Evolutionary conservation across 2,113 vertebrate genomes (phyloP).

Genomic region (Electrona antarctica): DNA sequence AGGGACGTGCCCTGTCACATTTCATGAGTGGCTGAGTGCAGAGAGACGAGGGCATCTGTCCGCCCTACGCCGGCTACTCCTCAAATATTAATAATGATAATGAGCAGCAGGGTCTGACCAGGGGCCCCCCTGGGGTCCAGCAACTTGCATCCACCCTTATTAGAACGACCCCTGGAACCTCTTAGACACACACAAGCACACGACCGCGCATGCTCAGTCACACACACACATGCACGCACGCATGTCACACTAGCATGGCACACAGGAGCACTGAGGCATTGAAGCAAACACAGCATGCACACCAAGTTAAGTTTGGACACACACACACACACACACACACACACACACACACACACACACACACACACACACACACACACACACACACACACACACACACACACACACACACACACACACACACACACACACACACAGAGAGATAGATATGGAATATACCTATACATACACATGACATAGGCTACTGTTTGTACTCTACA

Average conservation of each 20-base stretch:
- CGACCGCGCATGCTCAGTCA: neutral
- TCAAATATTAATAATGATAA: conserved; percentile 78
- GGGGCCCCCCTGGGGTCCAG: conserved; percentile 46
- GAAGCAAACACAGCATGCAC: neutral
- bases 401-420: neutral
- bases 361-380: neutral
- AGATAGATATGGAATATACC: no score
- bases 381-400: no score
- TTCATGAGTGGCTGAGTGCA: conserved; percentile 54
- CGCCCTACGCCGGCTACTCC: conserved; percentile 61
- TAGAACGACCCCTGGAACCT: conserved; percentile 69
- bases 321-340: no score
- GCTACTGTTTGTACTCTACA: no score
- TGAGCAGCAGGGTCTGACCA: conserved; percentile 68
- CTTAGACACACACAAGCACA: conserved; percentile 6
- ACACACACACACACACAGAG: neutral
- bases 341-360: neutral
- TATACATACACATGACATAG: no score
- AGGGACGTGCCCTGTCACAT: conserved; percentile 64
- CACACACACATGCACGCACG: conserved; percentile 6
- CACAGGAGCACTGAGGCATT: neutral
- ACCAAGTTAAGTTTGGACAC: no score
- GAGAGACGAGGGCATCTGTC: conserved; percentile 64
- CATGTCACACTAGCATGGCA: neutral
- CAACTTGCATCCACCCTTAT: conserved; percentile 61